Evolutionary conservation across 1,140 invertebrate genomes (phyloP).

Genomic region (Armadillidium nasatum): DNA sequence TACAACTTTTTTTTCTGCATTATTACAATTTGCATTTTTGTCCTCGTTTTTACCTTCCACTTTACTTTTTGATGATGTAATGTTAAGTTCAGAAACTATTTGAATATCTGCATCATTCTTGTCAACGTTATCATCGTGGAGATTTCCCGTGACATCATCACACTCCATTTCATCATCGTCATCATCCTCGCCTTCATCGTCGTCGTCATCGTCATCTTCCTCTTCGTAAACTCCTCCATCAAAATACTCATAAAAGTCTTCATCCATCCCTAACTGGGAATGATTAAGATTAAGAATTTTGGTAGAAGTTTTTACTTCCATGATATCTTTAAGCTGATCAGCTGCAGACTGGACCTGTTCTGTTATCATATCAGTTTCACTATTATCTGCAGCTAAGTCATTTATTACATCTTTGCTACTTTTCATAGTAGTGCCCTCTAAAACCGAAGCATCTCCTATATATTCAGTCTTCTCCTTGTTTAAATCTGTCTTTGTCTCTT

Average conservation of each 20-base stretch:
- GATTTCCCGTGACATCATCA: not conserved
- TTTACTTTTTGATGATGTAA: not conserved
- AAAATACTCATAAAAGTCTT: constrained; percentile 35
- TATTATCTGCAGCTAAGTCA: not conserved
- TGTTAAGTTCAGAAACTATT: not conserved
- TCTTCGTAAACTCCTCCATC: constrained; percentile 40
- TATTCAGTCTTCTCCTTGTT: not conserved
- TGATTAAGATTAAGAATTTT: constrained; percentile 36
- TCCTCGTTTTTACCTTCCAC: constrained; percentile 5
- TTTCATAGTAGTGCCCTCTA: not conserved
- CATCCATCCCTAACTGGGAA: constrained; percentile 30
- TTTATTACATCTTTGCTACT: not conserved
- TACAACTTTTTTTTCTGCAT: not conserved
- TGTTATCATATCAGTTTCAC: not conserved
- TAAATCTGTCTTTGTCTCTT: not conserved
- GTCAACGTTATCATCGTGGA: not conserved
- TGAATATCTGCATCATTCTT: not conserved
- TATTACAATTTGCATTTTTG: constrained; percentile 13
- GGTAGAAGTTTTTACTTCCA: constrained; percentile 30
- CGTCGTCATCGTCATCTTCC: constrained; percentile 27
- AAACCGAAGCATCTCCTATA: too few relatives aligned
- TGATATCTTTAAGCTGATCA: constrained; percentile 36
- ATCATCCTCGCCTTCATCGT: constrained; percentile 6
- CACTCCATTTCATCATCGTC: constrained; percentile 14
- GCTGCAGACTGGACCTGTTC: constrained; percentile 34